These are phyloP conservation scores for Urophycis tenuis DNA, from an alignment of 2,797 vertebrate genomes.

Conservation along the genomic window DNA sequence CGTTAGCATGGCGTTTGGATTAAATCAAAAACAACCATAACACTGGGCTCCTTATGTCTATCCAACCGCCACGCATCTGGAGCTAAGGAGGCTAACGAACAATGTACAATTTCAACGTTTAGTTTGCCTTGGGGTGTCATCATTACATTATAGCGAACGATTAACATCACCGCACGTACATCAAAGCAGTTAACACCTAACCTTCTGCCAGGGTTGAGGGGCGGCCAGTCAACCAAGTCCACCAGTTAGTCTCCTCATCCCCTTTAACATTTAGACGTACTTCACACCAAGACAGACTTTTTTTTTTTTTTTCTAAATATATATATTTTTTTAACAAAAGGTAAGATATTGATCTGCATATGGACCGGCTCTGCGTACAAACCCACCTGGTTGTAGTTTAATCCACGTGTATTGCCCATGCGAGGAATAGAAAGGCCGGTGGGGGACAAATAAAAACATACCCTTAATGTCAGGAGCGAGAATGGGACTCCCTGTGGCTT, in stretches of 20 bases:
- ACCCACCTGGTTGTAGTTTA: not conserved
- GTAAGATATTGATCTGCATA: not conserved
- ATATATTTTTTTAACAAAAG: not conserved
- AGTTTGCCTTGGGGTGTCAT: not conserved
- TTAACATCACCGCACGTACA: not conserved
- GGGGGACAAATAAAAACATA: too few species aligned
- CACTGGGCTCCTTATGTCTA: not conserved
- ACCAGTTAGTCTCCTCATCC: not conserved
- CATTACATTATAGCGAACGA: not conserved
- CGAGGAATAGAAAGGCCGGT: not conserved
- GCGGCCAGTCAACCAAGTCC: not conserved
- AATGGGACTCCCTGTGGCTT: too few species aligned
- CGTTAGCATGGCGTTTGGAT: not conserved
- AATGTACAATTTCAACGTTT: not conserved
- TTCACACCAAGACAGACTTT: not conserved
- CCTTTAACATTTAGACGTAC: not conserved
- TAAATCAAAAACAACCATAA: not conserved
- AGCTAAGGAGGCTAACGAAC: not conserved
- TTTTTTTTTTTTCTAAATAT: not conserved
- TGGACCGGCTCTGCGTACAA: not conserved
- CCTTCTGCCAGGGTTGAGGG: not conserved
- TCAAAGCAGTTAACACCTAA: not conserved
- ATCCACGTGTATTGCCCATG: not conserved
- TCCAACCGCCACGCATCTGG: not conserved
- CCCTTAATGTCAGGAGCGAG: too few species aligned